phyloP scores from a whole-genome alignment of 2,888 invertebrate genomes.

The Eretmocerus hayati region DNA sequence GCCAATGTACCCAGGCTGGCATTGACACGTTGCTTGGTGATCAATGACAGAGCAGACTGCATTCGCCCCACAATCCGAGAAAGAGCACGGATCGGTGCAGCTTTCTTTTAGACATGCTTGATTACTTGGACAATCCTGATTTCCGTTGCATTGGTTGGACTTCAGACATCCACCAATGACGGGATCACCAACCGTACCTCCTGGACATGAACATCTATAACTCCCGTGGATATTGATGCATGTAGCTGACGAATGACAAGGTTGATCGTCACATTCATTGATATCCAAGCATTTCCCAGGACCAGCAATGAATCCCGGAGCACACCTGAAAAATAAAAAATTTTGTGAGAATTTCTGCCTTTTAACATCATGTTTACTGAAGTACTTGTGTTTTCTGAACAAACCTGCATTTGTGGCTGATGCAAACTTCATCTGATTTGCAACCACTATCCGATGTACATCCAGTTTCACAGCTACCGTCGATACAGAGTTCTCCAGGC shows the following conservation, averaged over 20 bases:
- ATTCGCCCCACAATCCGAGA: constrained; percentile 66
- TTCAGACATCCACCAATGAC: constrained; percentile 61
- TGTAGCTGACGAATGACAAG: constrained; percentile 73
- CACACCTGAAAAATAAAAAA: constrained; percentile 50
- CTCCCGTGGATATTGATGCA: constrained; percentile 77
- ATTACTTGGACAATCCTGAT: constrained; percentile 68
- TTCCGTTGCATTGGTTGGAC: constrained; percentile 68
- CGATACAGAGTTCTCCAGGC: constrained; percentile 80
- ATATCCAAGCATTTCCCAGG: constrained; percentile 68
- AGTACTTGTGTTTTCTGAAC: constrained; percentile 6
- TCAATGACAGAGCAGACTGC: constrained; percentile 68
- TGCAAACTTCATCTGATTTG: constrained; percentile 68
- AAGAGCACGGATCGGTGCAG: constrained; percentile 75
- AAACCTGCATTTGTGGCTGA: constrained; percentile 61
- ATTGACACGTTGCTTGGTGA: constrained; percentile 67
- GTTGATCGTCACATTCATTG: constrained; percentile 71
- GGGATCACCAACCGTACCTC: constrained; percentile 73
- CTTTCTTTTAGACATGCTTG: constrained; percentile 69
- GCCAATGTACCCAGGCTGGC: constrained; percentile 75
- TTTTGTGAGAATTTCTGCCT: neutral
- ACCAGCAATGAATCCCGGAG: constrained; percentile 66
- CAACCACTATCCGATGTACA: constrained; percentile 79
- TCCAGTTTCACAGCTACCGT: constrained; percentile 75
- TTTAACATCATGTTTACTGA: neutral
- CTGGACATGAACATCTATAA: constrained; percentile 71